phyloP scores from a whole-genome alignment of 2,113 vertebrate species.

The Athene cunicularia region DNA sequence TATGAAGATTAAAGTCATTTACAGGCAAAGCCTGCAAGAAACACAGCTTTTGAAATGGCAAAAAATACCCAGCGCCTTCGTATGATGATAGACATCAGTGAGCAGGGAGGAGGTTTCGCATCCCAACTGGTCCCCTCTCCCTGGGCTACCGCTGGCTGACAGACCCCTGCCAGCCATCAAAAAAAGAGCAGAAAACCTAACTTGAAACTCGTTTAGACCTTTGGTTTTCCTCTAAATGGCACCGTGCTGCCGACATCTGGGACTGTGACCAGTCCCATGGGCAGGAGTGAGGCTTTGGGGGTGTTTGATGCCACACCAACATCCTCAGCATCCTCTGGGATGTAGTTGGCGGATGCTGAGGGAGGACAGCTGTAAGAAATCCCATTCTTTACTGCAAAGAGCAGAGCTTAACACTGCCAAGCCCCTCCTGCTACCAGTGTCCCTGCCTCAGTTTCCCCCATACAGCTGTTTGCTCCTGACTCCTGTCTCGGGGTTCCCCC shows the following conservation, averaged over 20 bases:
- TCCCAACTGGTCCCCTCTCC: not conserved
- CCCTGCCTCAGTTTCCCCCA: not conserved
- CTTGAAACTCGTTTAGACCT: accelerated
- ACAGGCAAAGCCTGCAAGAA: constrained; percentile 34
- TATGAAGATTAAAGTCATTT: constrained; percentile 65
- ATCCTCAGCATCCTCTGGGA: accelerated
- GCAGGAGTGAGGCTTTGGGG: not conserved
- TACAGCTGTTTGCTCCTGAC: accelerated
- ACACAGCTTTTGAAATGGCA: not conserved
- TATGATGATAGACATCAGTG: not conserved
- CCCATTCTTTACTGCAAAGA: accelerated
- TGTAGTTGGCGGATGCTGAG: accelerated
- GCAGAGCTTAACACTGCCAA: not conserved
- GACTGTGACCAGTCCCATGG: not conserved
- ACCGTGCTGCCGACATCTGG: accelerated
- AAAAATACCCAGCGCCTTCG: not conserved
- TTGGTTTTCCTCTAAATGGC: not conserved
- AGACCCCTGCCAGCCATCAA: not conserved
- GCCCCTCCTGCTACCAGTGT: accelerated
- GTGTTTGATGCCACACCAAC: accelerated
- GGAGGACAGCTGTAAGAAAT: not conserved
- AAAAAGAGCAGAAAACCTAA: not conserved
- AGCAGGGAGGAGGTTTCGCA: not conserved
- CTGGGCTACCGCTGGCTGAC: accelerated
- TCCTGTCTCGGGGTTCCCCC: too few relatives aligned